Base-by-base conservation (phyloP, 2,797 vertebrate species). In the Serranus cabrilla region DNA sequence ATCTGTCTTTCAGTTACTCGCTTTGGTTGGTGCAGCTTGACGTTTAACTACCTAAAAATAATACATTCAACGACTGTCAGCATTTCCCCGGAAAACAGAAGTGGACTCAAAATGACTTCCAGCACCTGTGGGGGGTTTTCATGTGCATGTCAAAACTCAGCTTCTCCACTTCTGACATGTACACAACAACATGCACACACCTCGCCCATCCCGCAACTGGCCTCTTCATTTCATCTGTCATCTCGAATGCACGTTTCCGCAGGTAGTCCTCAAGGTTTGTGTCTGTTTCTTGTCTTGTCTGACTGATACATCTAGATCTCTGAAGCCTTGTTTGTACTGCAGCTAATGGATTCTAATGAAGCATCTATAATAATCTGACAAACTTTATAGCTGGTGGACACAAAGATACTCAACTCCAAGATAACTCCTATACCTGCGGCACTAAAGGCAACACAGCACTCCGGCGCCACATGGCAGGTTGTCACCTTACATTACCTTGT, bases 321-420 rank as follows among this genome's bases (percentile, higher is more conserved):
- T 56, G 25, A 47, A 40, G 52, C 39, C 39, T 50, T 64, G 78
- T 76, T 83, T 71, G 64, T 20, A 57, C 62, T 67, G 11, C 1
- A 3, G 69, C 83, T 82, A 86, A 91, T 78, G 54, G 80, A 76
- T 62, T 72, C 74, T 76, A 80, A 88, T 81, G 74, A 88, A 74
- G 64, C 55, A 57, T 80, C 46, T 23, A 40, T 58, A 65, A 77
- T 71, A 47, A 80, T 82, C 39, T 76, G 69, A 76, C 67, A 76
- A 57, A 76, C 58, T 78, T 56, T 58, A 40, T 25, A 58, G 78
- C 71, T 59, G 18, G 61, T 49, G 55, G 84, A 76, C 60, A 42
- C 40, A 60, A 57, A 80, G 34, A 51, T 42, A 49, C 20, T 71
- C 27, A 17, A 54, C 39, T 45, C 47, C 0, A 0, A 64, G 74